phyloP scores from a whole-genome alignment of 2,888 invertebrate species.

The Hypercompe scribonia region DNA sequence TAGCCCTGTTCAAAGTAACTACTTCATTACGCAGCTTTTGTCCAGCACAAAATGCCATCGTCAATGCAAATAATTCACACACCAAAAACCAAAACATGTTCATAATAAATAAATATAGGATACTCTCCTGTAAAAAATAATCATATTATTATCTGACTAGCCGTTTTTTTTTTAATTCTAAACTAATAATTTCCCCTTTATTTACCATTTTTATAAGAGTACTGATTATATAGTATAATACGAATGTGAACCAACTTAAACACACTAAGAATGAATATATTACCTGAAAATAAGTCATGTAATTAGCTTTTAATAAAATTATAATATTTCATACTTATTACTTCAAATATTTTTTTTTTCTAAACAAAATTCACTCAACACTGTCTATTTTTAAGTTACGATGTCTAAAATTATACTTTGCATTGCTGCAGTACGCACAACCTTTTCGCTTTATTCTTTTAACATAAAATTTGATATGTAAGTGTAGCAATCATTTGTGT shows the following conservation, averaged over 20 bases:
- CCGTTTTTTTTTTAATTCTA: neutral
- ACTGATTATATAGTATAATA: slow-evolving; percentile 3
- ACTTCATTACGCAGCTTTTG: slow-evolving; percentile 7
- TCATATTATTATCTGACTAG: neutral
- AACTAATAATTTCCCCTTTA: neutral
- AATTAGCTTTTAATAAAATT: too few species aligned
- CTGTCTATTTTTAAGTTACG: too few species aligned
- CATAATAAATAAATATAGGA: neutral
- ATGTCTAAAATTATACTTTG: too few species aligned
- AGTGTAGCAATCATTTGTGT: too few species aligned
- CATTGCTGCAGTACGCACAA: too few species aligned
- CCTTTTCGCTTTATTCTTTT: too few species aligned
- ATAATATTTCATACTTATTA: neutral
- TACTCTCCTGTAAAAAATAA: neutral
- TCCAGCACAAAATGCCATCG: neutral
- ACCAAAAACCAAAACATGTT: neutral
- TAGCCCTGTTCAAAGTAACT: neutral
- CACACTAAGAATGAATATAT: neutral
- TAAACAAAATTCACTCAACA: too few species aligned
- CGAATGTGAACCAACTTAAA: neutral
- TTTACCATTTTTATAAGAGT: slow-evolving; percentile 5
- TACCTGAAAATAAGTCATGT: slow-evolving; percentile 4
- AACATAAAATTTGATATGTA: too few species aligned
- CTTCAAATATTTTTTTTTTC: too few species aligned
- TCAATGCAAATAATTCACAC: neutral